These are phyloP conservation scores for Tyrophagus putrescentiae DNA, from an alignment of 1,140 invertebrate genomes.

Conservation along the genomic window DNA sequence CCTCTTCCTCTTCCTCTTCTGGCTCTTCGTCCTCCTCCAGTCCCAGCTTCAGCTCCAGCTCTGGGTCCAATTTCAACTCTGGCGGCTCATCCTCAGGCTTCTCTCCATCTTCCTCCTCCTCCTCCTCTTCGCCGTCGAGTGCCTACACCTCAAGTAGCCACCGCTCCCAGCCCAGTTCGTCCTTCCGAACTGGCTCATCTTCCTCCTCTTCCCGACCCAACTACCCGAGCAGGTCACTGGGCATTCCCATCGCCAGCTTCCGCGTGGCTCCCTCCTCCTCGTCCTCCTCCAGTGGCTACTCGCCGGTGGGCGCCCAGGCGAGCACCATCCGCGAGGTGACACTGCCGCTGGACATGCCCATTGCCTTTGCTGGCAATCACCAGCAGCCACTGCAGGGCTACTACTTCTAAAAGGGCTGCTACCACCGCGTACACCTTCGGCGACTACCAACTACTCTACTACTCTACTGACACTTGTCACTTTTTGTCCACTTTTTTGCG, in stretches of 20 bases:
- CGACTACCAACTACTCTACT: too few species aligned
- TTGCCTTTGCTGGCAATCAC: too few species aligned
- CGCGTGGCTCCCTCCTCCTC: slow-evolving; percentile 1
- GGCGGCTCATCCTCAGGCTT: neutral
- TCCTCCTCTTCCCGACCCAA: neutral
- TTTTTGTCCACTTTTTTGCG: too few species aligned
- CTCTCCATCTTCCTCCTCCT: neutral
- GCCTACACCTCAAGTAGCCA: neutral
- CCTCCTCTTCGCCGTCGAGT: slow-evolving; percentile 1
- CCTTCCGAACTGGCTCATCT: slow-evolving; percentile 2
- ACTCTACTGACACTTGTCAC: too few species aligned
- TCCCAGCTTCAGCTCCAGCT: neutral
- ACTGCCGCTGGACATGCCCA: neutral
- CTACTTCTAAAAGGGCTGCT: too few species aligned
- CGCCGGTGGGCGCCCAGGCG: neutral
- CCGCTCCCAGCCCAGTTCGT: neutral
- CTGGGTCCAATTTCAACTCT: neutral
- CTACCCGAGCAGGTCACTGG: slow-evolving; percentile 12
- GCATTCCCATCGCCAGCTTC: slow-evolving; percentile 18
- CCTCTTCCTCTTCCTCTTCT: neutral
- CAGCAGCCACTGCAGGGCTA: too few species aligned
- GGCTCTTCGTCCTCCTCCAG: neutral
- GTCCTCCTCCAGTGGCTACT: neutral
- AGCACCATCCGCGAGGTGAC: neutral
- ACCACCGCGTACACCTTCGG: too few species aligned